phyloP scores from a whole-genome alignment of 2,888 invertebrate species.

The Rhodophaea formosa region DNA sequence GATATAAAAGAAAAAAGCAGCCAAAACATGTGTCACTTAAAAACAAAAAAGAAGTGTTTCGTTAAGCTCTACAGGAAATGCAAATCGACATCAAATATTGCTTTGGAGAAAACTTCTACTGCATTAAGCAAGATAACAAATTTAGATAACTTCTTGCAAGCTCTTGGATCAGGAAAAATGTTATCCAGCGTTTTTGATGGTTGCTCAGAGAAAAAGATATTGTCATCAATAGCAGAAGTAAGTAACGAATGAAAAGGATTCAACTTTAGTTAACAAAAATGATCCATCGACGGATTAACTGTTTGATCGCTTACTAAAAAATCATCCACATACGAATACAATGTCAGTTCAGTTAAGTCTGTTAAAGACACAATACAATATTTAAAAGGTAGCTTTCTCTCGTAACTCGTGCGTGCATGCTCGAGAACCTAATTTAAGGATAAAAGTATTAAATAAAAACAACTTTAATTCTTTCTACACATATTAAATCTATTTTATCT shows the following conservation, averaged over 20 bases:
- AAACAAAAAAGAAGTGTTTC: constrained; percentile 39
- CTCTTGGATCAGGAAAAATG: constrained; percentile 51
- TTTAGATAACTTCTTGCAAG: constrained; percentile 63
- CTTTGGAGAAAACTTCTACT: constrained; percentile 38
- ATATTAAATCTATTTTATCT: no score
- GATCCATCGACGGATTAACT: no score
- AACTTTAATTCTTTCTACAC: no score
- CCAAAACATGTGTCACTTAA: constrained; percentile 16
- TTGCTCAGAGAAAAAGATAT: constrained; percentile 45
- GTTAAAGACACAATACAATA: no score
- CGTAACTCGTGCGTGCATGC: no score
- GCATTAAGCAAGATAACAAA: constrained; percentile 51
- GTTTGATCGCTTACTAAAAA: no score
- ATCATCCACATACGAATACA: no score
- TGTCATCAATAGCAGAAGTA: constrained; percentile 57
- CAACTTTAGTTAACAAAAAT: no score
- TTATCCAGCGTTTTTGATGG: constrained; percentile 54
- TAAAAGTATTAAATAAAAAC: no score
- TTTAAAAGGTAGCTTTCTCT: no score
- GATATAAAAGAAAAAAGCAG: constrained; percentile 1
- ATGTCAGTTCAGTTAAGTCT: no score
- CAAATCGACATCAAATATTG: constrained; percentile 52
- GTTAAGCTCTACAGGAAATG: constrained; percentile 56
- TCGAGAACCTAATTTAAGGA: no score
- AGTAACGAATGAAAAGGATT: constrained; percentile 9